Evolutionary conservation across 2,888 invertebrate species (phyloP).

Genomic region (Scaptomyza reducta): DNA sequence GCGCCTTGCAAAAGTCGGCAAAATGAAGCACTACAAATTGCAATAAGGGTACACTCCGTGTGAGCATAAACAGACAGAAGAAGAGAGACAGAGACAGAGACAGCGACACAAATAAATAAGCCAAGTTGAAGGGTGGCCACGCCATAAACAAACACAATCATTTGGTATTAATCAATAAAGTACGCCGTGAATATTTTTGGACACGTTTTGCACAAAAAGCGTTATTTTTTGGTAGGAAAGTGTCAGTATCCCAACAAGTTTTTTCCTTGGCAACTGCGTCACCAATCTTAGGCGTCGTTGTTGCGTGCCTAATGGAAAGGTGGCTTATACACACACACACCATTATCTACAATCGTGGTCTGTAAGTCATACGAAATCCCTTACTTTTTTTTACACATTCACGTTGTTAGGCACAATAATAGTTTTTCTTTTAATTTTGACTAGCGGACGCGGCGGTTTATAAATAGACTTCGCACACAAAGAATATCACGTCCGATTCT

Average conservation of each 20-base stretch:
- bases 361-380: slow-evolving; percentile 15
- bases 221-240: slow-evolving; percentile 36
- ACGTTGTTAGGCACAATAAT: slow-evolving; percentile 34
- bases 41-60: slow-evolving; percentile 14
- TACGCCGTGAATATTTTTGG: slow-evolving; percentile 8
- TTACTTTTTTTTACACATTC: slow-evolving; percentile 59
- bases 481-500: slow-evolving; percentile 43
- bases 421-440: slow-evolving; percentile 27
- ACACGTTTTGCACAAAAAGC: neutral
- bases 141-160: slow-evolving; percentile 47
- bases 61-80: slow-evolving; percentile 8
- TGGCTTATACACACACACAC: neutral
- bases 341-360: slow-evolving; percentile 2
- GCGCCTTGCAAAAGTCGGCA: slow-evolving; percentile 19
- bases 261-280: slow-evolving; percentile 56
- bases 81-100: too few species aligned
- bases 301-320: slow-evolving; percentile 23
- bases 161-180: slow-evolving; percentile 55
- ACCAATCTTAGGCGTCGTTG: slow-evolving; percentile 28
- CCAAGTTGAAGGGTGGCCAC: slow-evolving; percentile 18
- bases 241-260: slow-evolving; percentile 67
- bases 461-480: slow-evolving; percentile 37
- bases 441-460: slow-evolving; percentile 41
- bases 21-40: slow-evolving; percentile 16
- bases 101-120: neutral